Base-by-base conservation (phyloP, 2,888 invertebrate genomes). In the Biston stratarius region DNA sequence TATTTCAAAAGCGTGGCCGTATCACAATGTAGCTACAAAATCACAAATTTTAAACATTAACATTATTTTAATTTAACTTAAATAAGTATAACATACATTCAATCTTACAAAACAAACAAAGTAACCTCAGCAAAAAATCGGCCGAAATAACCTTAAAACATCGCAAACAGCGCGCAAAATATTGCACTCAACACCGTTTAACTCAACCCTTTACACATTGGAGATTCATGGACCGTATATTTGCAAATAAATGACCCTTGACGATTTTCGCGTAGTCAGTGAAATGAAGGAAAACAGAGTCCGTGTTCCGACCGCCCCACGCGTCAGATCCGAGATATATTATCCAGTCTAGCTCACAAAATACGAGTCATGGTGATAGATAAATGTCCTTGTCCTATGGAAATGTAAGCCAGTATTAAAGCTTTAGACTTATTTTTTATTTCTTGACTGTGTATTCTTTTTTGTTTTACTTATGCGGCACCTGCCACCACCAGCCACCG, bases 171-270 rank as follows among this genome's bases (percentile, higher is more conserved):
- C 60, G 40, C 47, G 56, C 38, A 61, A 63, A 69, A 62, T 67
- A 62, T 69, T 62, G 67, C 64, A 63, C 61, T 65, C 65, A 65
- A 70, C 66, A 66, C 64, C 55, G 66, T 68, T 75, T 71, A 73
- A 71, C 72, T 73, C 71, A 77, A 83, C 87, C 88, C 85, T 88
- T 88, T 85, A 84, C 83, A 82, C 67, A 60, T 83, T 76, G 72
- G 76, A 80, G 84, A 78, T 88, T 88, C 87, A 89, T 87, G 89
- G 86, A 81, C 85, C 88, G 89, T 92, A 89, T 90, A 90, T 89
- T 84, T 83, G 81, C 76, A 81, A 88, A 84, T 86, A 91, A 92
- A 93, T 91, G 90, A 80, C 86, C 91, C 92, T 88, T 90, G 90
- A 91, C 89, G 86, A 82, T 84, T 89, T 85, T 87, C 86, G 88